Evolutionary conservation across 2,888 invertebrate genomes (phyloP), one percentile per base, ranked within the genome.

Genomic region (Microplitis deprimator): DNA sequence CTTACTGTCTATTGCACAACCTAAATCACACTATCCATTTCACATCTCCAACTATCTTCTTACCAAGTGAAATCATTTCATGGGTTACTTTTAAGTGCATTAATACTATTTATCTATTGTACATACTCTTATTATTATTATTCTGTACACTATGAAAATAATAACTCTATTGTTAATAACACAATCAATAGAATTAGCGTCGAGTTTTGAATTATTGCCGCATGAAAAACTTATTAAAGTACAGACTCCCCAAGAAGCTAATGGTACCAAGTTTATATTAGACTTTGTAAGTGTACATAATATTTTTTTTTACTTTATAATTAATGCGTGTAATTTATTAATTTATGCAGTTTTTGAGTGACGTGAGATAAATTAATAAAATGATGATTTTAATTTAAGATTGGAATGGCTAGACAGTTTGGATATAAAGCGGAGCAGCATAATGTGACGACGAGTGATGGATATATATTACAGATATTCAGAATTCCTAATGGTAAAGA

Each of bases 401-500:
- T 84, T 7, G 85, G 81, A 39, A 76, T 87, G 17, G 84, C 85
- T 5, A 38, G 83, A 69, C 77, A 78, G 40, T 75, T 83, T 17
- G 84, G 84, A 39, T 88, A 87, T 77, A 81, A 83, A 1, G 86
- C 82, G 0, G 87, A 88, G 71, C 85, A 87, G 17, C 87, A 87
- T 76, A 69, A 76, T 1, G 75, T 87, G 4, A 84, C 80, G 2
- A 88, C 88, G 0, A 75, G 80, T 10, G 88, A 88, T 79, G 87
- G 87, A 38, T 87, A 88, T 71, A 79, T 70, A 39, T 64, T 88
- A 40, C 79, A 74, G 10, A 73, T 88, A 68, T 85, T 87, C 73
- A 83, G 88, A 73, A 87, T 88, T 79, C 83, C 86, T 1, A 83
- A 83, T 7, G 84, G 82, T 74, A 83, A 85, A 39, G 79, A 70